Base-by-base conservation (phyloP, 2,797 vertebrate species). In the Helarctos malayanus region DNA sequence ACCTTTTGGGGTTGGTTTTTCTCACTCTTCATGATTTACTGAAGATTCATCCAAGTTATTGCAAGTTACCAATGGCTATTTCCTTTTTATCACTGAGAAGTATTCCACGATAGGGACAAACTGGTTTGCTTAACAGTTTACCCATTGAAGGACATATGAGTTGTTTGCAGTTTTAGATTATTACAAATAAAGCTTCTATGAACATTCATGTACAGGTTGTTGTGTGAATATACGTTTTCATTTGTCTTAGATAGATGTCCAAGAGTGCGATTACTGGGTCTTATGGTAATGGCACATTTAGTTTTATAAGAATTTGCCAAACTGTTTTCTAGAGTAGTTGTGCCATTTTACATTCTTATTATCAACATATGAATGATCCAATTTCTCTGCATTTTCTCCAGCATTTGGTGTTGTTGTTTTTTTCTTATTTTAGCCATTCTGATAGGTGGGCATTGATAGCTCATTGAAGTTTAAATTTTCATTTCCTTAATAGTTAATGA, bases 291-390 rank as follows among this genome's bases (percentile, higher is more conserved):
- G 80, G 9, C 2, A 84, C 10, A 73, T 71, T 63, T 81, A 82
- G 11, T n/a, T 80, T 81, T 80, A 38, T 56, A 57, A 88, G 32
- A 80, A 84, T 88, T 94, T 75, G 29, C 10, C 81, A 97, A 57
- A 71, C 4, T 83, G 12, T 47, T 91, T 91, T 52, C 32, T 25
- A 89, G 7, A 79, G 5, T 68, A 21, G 14, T 49, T 85, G 14
- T 57, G 57, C 83, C 25, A 85, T 73, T 57, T 86, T 71, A 38
- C 13, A 49, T 38, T 84, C 3, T 27, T 80, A 32, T 52, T 63
- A 68, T 27, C 61, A 56, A 35, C 16, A 7, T 52, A n/a, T 27
- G n/a, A 69, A 2, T 49, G 27, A 83, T 56, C 0, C 13, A 29
- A 14, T 45, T 93, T 80, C 52, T 88, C 18, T 16, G 38, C 5